A percentile compares a stretch with the other conserved stretches of the same genome.
Conservation (phyloP, 2,888 invertebrate species). For the Acrobasis suavella region DNA sequence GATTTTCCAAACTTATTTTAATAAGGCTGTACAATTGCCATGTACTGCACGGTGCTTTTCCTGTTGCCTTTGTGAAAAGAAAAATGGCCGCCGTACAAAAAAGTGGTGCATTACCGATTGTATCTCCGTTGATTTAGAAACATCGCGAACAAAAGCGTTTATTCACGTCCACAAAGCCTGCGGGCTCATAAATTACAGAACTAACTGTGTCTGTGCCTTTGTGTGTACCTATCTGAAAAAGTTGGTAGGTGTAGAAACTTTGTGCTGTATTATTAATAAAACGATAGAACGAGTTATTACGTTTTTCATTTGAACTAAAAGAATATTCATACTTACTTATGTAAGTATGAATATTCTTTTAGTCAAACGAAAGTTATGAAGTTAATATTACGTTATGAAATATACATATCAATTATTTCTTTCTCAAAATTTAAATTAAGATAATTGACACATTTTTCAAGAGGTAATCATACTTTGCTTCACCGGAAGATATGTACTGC, state of each 20-base stretch:
- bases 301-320: too few relatives aligned
- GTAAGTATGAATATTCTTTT: too few relatives aligned
- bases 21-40: background rate
- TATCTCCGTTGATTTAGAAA: slow-evolving; percentile 65
- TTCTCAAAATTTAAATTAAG: too few relatives aligned
- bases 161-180: slow-evolving; percentile 53
- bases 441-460: too few relatives aligned
- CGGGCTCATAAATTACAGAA: slow-evolving; percentile 53
- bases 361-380: too few relatives aligned
- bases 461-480: too few relatives aligned
- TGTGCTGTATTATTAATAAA: background rate
- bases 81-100: slow-evolving; percentile 32
- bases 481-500: too few relatives aligned
- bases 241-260: background rate
- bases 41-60: background rate
- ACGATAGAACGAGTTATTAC: too few relatives aligned
- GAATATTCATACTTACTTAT: too few relatives aligned
- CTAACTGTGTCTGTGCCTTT: slow-evolving; percentile 25
- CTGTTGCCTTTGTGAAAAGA: slow-evolving; percentile 19
- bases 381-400: too few relatives aligned
- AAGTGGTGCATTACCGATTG: slow-evolving; percentile 51
- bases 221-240: background rate
- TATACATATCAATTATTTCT: too few relatives aligned
- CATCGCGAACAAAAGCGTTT: slow-evolving; percentile 56
- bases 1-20: too few relatives aligned